phyloP scores from a whole-genome alignment of 2,888 invertebrate genomes.

The Chironomus riparius region DNA sequence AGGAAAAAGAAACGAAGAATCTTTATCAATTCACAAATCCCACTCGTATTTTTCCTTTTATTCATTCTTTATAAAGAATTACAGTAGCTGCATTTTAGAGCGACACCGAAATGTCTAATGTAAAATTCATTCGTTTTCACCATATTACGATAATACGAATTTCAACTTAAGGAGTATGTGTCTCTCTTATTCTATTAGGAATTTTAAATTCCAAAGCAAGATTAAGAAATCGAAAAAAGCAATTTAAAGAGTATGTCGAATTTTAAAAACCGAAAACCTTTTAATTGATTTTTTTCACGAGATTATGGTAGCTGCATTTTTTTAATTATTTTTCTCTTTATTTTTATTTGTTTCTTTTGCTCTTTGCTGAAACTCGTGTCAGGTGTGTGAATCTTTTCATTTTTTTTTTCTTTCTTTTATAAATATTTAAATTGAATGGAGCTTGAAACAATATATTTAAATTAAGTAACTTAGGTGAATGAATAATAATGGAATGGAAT shows the following conservation, averaged over 20 bases:
- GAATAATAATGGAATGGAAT: too few species aligned
- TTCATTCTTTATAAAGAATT: neutral
- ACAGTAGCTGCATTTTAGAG: slow-evolving; percentile 22
- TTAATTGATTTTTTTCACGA: slow-evolving; percentile 21
- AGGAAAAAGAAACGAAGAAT: slow-evolving; percentile 3
- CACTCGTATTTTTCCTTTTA: neutral
- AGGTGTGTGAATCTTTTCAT: too few species aligned
- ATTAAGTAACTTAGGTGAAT: too few species aligned
- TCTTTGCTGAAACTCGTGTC: neutral
- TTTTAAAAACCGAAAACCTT: slow-evolving; percentile 8
- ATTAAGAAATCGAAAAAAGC: slow-evolving; percentile 27
- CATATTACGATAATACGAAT: neutral
- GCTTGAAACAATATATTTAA: too few species aligned
- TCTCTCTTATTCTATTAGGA: slow-evolving; percentile 1
- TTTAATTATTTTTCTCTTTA: slow-evolving; percentile 14
- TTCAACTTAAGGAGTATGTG: neutral
- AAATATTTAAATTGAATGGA: too few species aligned
- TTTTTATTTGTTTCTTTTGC: neutral
- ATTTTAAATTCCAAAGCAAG: neutral
- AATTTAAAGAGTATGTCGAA: slow-evolving; percentile 21
- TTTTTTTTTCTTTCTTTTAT: too few species aligned
- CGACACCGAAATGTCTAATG: slow-evolving; percentile 23
- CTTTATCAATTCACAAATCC: slow-evolving; percentile 20
- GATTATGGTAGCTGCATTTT: slow-evolving; percentile 12
- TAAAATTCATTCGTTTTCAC: slow-evolving; percentile 8